A percentile compares a stretch with the other conserved stretches of the same genome.
Evolutionary conservation across 2,797 vertebrate species (phyloP).

Genomic region (Sardinella longiceps): DNA sequence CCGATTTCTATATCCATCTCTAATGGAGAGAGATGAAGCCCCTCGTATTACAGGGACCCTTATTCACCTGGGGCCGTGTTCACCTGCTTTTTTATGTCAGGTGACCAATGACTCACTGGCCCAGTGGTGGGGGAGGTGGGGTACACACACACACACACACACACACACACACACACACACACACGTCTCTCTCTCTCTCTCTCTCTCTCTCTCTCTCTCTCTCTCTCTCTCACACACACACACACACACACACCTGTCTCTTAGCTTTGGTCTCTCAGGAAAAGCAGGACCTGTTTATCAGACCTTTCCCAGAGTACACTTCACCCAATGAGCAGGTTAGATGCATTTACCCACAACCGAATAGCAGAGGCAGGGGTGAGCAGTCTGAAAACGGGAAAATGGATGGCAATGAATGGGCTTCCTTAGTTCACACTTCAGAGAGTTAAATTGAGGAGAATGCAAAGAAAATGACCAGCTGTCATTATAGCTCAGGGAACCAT

Average conservation of each 20-base stretch:
- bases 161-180: too few relatives aligned
- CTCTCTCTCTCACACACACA: too few relatives aligned
- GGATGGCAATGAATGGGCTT: too few relatives aligned
- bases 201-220: too few relatives aligned
- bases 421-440: too few relatives aligned
- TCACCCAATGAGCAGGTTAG: neutral
- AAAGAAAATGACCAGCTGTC: neutral
- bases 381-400: neutral
- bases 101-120: constrained; percentile 27
- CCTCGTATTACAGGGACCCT: neutral
- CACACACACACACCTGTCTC: constrained; percentile 38
- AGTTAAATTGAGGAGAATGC: neutral
- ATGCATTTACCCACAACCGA: neutral
- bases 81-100: constrained; percentile 18
- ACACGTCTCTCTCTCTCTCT: too few relatives aligned
- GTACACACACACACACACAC: constrained; percentile 33
- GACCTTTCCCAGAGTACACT: neutral
- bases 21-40: neutral
- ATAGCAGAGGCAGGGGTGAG: neutral
- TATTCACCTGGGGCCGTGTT: neutral
- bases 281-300: constrained; percentile 52
- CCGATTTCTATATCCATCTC: neutral
- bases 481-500: neutral
- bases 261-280: constrained; percentile 44
- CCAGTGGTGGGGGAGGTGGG: constrained; percentile 34